These are phyloP conservation scores for Acanthurus lineatus DNA, from an alignment of 2,797 vertebrate species.

Conservation along the genomic window DNA sequence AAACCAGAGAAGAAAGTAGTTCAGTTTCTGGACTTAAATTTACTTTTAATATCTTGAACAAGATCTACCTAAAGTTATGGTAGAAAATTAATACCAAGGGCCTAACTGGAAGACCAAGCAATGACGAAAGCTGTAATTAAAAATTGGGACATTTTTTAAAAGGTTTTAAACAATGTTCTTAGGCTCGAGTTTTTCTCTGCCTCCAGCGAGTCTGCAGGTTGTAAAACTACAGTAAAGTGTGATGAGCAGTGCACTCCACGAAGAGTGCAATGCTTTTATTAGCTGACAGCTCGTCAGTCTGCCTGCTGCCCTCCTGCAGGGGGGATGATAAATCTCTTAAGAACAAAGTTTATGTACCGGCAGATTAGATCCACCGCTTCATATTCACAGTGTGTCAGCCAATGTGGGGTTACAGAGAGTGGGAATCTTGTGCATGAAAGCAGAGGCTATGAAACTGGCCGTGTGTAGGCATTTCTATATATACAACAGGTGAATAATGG, in stretches of 20 bases:
- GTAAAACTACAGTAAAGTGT: slow-evolving; percentile 26
- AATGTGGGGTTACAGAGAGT: slow-evolving; percentile 12
- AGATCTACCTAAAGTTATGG: neutral
- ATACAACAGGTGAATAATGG: slow-evolving; percentile 35
- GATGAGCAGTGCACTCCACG: slow-evolving; percentile 50
- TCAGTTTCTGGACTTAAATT: neutral
- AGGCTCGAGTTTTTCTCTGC: neutral
- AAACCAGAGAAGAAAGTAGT: too few species aligned
- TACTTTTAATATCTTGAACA: neutral
- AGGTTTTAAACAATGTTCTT: neutral
- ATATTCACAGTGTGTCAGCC: slow-evolving; percentile 11
- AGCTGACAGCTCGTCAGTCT: slow-evolving; percentile 53
- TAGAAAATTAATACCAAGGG: neutral
- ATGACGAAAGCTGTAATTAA: neutral
- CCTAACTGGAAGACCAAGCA: too few species aligned
- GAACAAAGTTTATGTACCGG: slow-evolving; percentile 44
- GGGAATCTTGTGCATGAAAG: slow-evolving; percentile 8
- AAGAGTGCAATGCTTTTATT: slow-evolving; percentile 63
- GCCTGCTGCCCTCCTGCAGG: slow-evolving; percentile 37
- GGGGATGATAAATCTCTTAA: slow-evolving; percentile 52
- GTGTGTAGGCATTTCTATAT: slow-evolving; percentile 25
- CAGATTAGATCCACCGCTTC: slow-evolving; percentile 36
- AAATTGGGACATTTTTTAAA: neutral
- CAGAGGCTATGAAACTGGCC: neutral
- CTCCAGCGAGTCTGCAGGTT: slow-evolving; percentile 28